Conservation (phyloP, 2,888 invertebrate species). For the Dryadula phaetusa region DNA sequence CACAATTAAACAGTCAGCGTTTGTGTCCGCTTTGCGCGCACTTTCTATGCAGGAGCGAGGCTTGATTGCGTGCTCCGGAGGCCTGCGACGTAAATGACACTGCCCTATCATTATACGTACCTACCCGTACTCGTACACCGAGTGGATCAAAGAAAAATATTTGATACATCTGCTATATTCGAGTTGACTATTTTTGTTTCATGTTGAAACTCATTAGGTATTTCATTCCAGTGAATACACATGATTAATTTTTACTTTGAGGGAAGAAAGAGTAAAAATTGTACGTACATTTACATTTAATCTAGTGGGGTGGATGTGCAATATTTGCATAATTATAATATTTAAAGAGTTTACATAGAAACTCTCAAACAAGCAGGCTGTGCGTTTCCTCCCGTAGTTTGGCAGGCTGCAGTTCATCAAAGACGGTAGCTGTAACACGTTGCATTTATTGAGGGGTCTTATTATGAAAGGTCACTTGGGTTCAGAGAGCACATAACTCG, state of each 20-base stretch:
- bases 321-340: too few species aligned
- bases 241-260: background rate
- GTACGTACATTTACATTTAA: too few species aligned
- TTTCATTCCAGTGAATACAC: background rate
- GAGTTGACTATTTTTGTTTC: background rate
- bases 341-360: too few species aligned
- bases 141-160: background rate
- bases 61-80: background rate
- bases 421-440: background rate
- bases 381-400: too few species aligned
- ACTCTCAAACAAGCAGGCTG: too few species aligned
- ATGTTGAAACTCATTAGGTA: background rate
- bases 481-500: constrained; percentile 49
- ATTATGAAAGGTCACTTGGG: constrained; percentile 42
- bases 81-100: background rate
- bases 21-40: background rate
- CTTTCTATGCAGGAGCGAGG: background rate
- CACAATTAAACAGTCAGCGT: too few species aligned
- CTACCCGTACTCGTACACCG: too few species aligned
- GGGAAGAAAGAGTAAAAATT: too few species aligned
- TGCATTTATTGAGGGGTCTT: background rate
- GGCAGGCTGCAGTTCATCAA: background rate
- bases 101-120: background rate
- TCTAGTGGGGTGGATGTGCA: too few species aligned
- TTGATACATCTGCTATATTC: background rate